Base-by-base conservation (phyloP, 2,797 vertebrate genomes). In the Pachyuromys duprasi region DNA sequence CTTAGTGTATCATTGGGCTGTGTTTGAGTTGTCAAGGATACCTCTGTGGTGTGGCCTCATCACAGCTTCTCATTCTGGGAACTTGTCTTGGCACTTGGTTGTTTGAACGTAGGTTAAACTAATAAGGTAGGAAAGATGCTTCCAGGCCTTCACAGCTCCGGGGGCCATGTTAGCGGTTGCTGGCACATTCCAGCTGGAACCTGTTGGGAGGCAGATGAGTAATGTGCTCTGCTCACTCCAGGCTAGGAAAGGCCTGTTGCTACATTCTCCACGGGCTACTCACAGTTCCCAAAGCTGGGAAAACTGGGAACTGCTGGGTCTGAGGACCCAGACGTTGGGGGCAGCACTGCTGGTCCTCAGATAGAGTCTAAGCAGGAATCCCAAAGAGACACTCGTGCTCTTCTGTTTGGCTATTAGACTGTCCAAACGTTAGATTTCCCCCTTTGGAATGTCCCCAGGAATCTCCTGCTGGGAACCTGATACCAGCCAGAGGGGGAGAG, bases 1-100 rank as follows among this genome's bases (percentile, higher is more conserved):
- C 80, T 97, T 96, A 94, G 62, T 95, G 3, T 82, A n/a, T 91
- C 95, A 96, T 92, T 84, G 92, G 69, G 70, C 53, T 97, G 89
- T 95, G 86, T 95, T 94, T 14, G 18, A 67, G 83, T 97, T 97
- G 97, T 45, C 72, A 96, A 26, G 39, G 96, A 76, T 91, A 88
- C 88, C 86, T 97, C 97, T 96, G 92, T 86, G 49, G 11, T 49
- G 49, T 96, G 33, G 42, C 87, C 74, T 96, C 60, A 2, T 97
- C 70, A 95, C 18, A 89, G 69, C 94, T 97, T 94, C 97, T 98
- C 97, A 0, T 53, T 97, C 96, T 97, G 89, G 96, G 94, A 94
- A 97, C 97, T 97, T 96, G 96, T 69, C 83, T 97, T 49, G 28
- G 97, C 80, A 92, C 80, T 74, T 93, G 95, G 95, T 96, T 97